Conservation (phyloP, 2,888 invertebrate species). For the Crioceris asparagi region DNA sequence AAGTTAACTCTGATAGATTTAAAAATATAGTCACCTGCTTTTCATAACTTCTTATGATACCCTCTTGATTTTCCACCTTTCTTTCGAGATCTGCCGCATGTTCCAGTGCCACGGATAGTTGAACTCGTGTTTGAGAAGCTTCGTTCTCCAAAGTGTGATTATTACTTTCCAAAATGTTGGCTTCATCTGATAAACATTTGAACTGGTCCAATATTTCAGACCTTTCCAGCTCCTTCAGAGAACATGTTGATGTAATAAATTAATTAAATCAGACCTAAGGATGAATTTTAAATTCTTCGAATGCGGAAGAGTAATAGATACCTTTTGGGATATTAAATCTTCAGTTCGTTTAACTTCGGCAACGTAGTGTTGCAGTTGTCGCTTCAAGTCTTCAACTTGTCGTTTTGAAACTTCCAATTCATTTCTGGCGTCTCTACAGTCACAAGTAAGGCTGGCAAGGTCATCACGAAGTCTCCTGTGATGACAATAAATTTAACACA, state of each 20-base stretch:
- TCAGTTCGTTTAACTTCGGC: constrained; percentile 70
- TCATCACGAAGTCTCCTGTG: constrained; percentile 63
- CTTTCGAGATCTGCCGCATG: constrained; percentile 54
- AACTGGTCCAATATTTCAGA: constrained; percentile 73
- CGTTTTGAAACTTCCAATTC: constrained; percentile 58
- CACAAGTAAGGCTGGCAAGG: constrained; percentile 51
- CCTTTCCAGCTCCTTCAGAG: constrained; percentile 59
- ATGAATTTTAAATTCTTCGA: constrained; percentile 1
- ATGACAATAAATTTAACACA: background rate
- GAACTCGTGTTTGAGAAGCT: constrained; percentile 56
- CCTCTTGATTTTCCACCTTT: constrained; percentile 46
- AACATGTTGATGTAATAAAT: background rate
- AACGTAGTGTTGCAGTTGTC: constrained; percentile 71
- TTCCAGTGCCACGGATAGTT: constrained; percentile 44
- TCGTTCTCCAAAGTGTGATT: constrained; percentile 72
- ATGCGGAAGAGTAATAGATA: too few species aligned
- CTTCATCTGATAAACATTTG: constrained; percentile 65
- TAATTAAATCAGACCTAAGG: background rate
- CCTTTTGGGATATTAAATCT: constrained; percentile 60
- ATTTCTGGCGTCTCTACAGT: constrained; percentile 49
- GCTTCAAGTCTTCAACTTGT: constrained; percentile 63
- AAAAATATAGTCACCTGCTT: constrained; percentile 41
- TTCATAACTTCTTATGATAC: constrained; percentile 45
- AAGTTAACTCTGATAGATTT: too few species aligned
- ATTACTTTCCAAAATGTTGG: constrained; percentile 63